Percentiles rank a stretch among this genome's conserved stretches.
Evolutionary conservation across 2,797 vertebrate genomes (phyloP).

Genomic region (Rhyacichthys aspro): DNA sequence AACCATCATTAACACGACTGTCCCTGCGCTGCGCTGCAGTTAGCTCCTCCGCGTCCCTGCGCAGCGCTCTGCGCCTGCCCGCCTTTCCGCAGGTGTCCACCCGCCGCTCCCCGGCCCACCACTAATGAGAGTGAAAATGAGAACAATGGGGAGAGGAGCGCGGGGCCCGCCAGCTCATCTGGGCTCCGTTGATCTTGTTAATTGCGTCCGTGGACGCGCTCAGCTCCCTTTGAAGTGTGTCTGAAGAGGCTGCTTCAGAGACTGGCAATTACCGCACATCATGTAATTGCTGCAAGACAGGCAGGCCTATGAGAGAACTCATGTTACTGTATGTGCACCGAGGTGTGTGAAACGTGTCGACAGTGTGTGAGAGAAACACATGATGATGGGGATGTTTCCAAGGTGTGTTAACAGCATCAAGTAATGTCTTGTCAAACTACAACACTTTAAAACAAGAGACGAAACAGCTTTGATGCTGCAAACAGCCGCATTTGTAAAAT

Average conservation of each 20-base stretch:
- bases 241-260: slow-evolving; percentile 85
- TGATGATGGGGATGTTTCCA: slow-evolving; percentile 51
- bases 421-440: slow-evolving; percentile 61
- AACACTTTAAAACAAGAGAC: slow-evolving; percentile 62
- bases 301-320: slow-evolving; percentile 79
- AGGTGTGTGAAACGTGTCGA: slow-evolving; percentile 40
- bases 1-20: slow-evolving; percentile 70
- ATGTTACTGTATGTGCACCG: slow-evolving; percentile 66
- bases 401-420: slow-evolving; percentile 55
- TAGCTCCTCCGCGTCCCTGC: slow-evolving; percentile 44
- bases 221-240: slow-evolving; percentile 82
- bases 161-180: slow-evolving; percentile 76
- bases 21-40: slow-evolving; percentile 52
- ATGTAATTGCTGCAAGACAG: slow-evolving; percentile 83
- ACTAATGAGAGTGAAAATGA: slow-evolving; percentile 79
- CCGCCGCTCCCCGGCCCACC: slow-evolving; percentile 45
- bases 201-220: slow-evolving; percentile 82
- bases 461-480: slow-evolving; percentile 61
- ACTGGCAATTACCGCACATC: slow-evolving; percentile 84
- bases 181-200: slow-evolving; percentile 82
- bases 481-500: slow-evolving; percentile 54
- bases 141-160: slow-evolving; percentile 78
- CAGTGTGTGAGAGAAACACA: slow-evolving; percentile 19
- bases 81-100: slow-evolving; percentile 74
- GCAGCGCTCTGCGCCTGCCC: slow-evolving; percentile 26